A percentile compares a stretch with the other conserved stretches of the same genome.
phyloP scores from a whole-genome alignment of 1,140 invertebrate species.

The Acromyrmex charruanus region DNA sequence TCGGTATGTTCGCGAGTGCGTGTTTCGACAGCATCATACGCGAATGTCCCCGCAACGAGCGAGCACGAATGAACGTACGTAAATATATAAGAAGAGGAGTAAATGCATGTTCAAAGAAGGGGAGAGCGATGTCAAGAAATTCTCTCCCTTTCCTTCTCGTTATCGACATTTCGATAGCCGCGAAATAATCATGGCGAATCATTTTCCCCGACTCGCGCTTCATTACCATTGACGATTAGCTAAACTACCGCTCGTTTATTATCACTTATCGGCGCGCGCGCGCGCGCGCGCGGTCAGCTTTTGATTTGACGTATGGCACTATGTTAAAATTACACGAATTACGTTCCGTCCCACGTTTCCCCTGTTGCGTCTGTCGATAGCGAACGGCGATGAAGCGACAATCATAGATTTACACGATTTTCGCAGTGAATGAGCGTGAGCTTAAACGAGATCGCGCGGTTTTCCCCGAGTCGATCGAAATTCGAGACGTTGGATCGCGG shows the following conservation, averaged over 20 bases:
- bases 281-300: constrained; percentile 41
- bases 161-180: constrained; percentile 24
- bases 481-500: constrained; percentile 16
- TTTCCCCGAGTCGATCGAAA: constrained; percentile 26
- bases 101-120: constrained; percentile 20
- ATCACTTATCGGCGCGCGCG: constrained; percentile 13
- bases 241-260: constrained; percentile 51
- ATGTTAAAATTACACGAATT: constrained; percentile 38
- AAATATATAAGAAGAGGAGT: constrained; percentile 26
- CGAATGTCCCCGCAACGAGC: constrained; percentile 16
- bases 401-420: neutral
- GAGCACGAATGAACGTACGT: constrained; percentile 23
- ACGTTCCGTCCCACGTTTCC: constrained; percentile 15
- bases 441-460: neutral
- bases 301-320: constrained; percentile 76
- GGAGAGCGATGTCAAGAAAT: constrained; percentile 23
- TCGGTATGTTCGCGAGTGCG: constrained; percentile 24
- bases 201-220: constrained; percentile 15
- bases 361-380: neutral
- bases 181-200: constrained; percentile 2
- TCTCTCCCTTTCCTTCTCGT: neutral
- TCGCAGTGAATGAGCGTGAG: constrained; percentile 13
- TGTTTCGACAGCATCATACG: constrained; percentile 34
- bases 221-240: constrained; percentile 37
- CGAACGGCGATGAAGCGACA: constrained; percentile 12